Conservation (phyloP, 2,113 vertebrate genomes). For the Chloroceryle aenea region DNA sequence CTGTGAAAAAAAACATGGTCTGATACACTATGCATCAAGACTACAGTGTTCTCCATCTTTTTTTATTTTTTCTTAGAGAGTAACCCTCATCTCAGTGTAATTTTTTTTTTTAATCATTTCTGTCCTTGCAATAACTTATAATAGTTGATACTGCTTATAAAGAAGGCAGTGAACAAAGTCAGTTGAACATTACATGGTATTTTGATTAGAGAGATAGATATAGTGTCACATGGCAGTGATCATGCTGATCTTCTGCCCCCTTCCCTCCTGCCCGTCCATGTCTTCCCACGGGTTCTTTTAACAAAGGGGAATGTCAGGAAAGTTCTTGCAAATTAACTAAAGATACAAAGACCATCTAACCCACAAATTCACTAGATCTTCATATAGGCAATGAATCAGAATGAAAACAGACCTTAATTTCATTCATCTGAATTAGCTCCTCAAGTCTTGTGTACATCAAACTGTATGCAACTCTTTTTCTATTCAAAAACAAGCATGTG, state of each 20-base stretch:
- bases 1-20: neutral
- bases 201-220: neutral
- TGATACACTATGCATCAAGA: neutral
- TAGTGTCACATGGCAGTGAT: neutral
- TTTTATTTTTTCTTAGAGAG: neutral
- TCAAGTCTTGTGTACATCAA: neutral
- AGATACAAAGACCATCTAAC: neutral
- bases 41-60: neutral
- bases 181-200: neutral
- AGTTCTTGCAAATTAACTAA: neutral
- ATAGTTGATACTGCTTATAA: neutral
- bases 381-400: neutral
- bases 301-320: neutral
- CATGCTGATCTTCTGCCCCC: neutral
- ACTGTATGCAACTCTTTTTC: neutral
- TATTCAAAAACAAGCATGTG: neutral
- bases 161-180: neutral
- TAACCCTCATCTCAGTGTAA: neutral
- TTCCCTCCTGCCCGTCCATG: neutral
- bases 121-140: neutral
- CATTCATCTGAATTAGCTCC: neutral
- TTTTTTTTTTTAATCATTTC: neutral
- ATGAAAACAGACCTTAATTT: neutral
- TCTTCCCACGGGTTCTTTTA: neutral
- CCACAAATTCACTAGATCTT: neutral